These are phyloP conservation scores for Pelosia muscerda DNA, from an alignment of 2,888 invertebrate genomes.

Conservation along the genomic window DNA sequence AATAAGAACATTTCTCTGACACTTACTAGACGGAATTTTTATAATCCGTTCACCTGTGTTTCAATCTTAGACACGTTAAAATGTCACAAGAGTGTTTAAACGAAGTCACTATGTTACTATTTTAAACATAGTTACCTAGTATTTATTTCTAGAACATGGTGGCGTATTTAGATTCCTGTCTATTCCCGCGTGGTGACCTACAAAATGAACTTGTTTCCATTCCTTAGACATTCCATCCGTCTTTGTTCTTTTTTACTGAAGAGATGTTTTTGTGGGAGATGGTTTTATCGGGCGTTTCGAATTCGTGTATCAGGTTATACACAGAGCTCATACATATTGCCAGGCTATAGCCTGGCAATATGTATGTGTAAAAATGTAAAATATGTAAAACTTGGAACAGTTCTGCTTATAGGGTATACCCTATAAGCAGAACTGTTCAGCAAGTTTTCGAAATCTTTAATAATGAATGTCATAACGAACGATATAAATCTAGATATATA, in stretches of 20 bases:
- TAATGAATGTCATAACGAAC: background rate
- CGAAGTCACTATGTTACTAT: slow-evolving; percentile 27
- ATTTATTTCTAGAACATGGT: slow-evolving; percentile 50
- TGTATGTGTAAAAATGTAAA: too few species aligned
- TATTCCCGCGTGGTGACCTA: slow-evolving; percentile 50
- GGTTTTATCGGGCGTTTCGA: slow-evolving; percentile 5
- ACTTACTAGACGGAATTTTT: background rate
- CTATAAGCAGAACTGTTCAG: background rate
- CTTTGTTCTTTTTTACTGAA: slow-evolving; percentile 26
- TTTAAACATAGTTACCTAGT: slow-evolving; percentile 41
- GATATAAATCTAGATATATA: too few species aligned
- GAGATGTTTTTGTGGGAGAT: too few species aligned
- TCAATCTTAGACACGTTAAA: background rate
- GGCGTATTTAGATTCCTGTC: slow-evolving; percentile 46
- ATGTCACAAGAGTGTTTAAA: slow-evolving; percentile 7
- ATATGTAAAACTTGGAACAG: background rate
- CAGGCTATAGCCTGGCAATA: too few species aligned
- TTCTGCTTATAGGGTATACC: background rate
- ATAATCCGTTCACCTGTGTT: background rate
- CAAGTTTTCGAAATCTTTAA: background rate
- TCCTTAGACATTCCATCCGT: slow-evolving; percentile 38
- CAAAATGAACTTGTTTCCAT: slow-evolving; percentile 44
- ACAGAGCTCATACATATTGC: background rate
- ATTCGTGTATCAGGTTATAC: slow-evolving; percentile 12
- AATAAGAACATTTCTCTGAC: background rate